phyloP scores from a whole-genome alignment of 2,797 vertebrate genomes.

The Hapalemur alaotrensis region DNA sequence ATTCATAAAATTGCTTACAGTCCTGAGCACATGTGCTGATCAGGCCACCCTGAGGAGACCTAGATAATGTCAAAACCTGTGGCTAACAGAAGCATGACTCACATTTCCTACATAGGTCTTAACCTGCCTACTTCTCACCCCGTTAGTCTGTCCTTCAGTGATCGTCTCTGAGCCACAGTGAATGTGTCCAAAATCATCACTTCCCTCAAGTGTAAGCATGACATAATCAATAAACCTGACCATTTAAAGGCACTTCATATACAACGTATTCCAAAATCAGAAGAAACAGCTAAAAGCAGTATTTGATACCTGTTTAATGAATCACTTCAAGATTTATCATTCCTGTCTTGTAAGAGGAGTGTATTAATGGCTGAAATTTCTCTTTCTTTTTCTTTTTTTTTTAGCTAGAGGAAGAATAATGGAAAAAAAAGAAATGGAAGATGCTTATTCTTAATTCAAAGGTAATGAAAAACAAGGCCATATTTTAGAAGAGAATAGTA shows the following conservation, averaged over 20 bases:
- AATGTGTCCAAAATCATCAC: too few relatives aligned
- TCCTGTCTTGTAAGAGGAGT: neutral
- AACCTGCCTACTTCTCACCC: neutral
- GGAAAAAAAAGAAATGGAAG: neutral
- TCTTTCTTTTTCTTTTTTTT: neutral
- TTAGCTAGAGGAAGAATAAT: neutral
- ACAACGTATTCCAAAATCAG: neutral
- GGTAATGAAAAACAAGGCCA: neutral
- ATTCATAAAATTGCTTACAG: rapidly evolving
- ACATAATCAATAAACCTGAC: neutral
- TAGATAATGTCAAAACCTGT: neutral
- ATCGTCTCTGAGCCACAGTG: too few relatives aligned
- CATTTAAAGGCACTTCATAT: neutral
- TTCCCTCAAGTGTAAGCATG: neutral
- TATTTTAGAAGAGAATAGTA: neutral
- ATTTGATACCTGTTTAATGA: neutral
- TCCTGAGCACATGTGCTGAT: rapidly evolving
- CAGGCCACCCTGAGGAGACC: too few relatives aligned
- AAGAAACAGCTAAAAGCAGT: neutral
- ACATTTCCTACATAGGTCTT: neutral
- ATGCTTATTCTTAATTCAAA: neutral
- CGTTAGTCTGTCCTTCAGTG: too few relatives aligned
- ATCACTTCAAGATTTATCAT: neutral
- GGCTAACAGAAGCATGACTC: neutral
- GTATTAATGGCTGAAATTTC: neutral